phyloP scores from a whole-genome alignment of 2,113 vertebrate genomes.

The Candoia aspera region DNA sequence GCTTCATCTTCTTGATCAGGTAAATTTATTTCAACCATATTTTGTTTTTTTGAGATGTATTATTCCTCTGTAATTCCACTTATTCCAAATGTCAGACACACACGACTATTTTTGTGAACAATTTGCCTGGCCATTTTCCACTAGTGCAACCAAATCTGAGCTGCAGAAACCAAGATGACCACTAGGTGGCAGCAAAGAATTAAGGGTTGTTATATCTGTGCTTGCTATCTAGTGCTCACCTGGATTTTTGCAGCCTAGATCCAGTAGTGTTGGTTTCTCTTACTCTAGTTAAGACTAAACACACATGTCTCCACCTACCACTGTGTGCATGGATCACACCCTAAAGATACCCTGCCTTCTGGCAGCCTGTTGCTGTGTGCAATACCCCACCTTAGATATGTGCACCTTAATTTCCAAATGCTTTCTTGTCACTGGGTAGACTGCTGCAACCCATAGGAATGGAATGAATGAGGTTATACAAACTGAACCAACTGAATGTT shows the following conservation, averaged over 20 bases:
- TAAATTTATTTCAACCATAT: slow-evolving; percentile 61
- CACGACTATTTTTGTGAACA: background rate
- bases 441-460: background rate
- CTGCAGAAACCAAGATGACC: background rate
- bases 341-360: background rate
- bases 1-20: slow-evolving; percentile 96
- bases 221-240: background rate
- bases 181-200: background rate
- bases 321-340: background rate
- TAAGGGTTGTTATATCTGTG: background rate
- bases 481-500: background rate
- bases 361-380: background rate
- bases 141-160: background rate
- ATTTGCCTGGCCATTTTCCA: background rate
- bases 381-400: no score
- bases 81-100: background rate
- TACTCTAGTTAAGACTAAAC: background rate
- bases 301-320: background rate
- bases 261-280: background rate
- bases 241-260: background rate
- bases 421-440: background rate
- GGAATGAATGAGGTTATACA: background rate
- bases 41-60: background rate
- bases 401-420: background rate
- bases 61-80: background rate